These are phyloP conservation scores for Rhabdornis inornatus DNA, from an alignment of 2,113 vertebrate genomes.

Conservation along the genomic window DNA sequence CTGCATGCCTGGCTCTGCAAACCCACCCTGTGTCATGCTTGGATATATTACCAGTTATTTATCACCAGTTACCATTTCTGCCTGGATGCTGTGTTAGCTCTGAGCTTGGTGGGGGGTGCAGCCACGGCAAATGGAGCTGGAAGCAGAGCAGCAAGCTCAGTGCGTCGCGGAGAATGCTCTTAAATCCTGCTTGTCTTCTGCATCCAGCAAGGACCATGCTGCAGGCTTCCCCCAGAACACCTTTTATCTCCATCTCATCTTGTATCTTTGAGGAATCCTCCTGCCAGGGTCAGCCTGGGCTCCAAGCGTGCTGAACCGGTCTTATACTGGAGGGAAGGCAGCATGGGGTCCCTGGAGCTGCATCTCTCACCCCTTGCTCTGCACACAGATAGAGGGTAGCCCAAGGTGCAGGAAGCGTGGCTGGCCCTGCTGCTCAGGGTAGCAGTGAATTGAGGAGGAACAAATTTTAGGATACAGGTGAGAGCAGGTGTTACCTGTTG, in stretches of 20 bases:
- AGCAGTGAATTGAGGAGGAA: neutral
- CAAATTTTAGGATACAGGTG: rapidly evolving
- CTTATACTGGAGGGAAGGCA: neutral
- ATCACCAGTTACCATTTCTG: neutral
- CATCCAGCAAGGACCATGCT: neutral
- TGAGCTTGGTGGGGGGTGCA: neutral
- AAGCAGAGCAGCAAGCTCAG: neutral
- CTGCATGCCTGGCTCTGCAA: neutral
- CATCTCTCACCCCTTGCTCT: neutral
- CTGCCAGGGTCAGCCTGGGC: neutral
- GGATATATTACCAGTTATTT: neutral
- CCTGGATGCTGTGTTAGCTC: neutral
- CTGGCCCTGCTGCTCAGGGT: neutral
- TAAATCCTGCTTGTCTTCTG: neutral
- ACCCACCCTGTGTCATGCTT: neutral
- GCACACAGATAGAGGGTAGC: neutral
- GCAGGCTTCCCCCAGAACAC: neutral
- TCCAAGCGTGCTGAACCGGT: neutral
- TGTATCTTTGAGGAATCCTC: rapidly evolving
- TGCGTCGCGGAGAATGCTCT: rapidly evolving
- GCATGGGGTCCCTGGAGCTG: neutral
- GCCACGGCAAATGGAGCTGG: neutral
- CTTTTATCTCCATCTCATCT: neutral
- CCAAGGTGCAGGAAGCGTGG: neutral
- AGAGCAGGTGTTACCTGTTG: neutral